Evolutionary conservation across 2,113 vertebrate species (phyloP), one percentile per base, ranked within the genome.

Genomic region (Eudyptes chrysolophus): DNA sequence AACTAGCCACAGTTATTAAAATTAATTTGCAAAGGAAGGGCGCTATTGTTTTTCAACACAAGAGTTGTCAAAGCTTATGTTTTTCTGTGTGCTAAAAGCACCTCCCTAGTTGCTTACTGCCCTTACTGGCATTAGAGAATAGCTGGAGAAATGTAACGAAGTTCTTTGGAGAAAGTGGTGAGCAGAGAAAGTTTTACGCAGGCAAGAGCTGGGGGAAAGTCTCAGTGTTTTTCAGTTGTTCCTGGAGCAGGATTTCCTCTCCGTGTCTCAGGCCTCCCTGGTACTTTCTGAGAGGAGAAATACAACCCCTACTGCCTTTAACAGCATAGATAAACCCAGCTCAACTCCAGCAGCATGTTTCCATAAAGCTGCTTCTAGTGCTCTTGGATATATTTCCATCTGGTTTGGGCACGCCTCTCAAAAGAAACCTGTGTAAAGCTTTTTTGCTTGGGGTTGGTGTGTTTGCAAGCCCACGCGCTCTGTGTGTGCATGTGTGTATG

Each of bases 1-100:
- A 98, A 98, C 94, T 98, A 97, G 96, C 86, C 97, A 97, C 90
- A 97, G 94, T 94, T 98, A 98, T 97, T 98, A 98, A 98, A 98
- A 98, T 97, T 97, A 97, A 98, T 98, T 98, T 97, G 83, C 96
- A 93, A 95, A 84, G 61, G 52, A 97, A 97, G 36, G 38, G 42
- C 48, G 7, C 78, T 92, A 92, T 97, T 98, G 89, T 98, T 95
- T 96, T 96, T 36, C 82, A 61, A 95, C 86, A 97, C 77, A 87
- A 54, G 75, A 90, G 74, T 24, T 96, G 81, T 97, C 94, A 96
- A 97, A 82, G 48, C 65, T 58, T 84, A 29, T 81, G 61, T 84
- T 93, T 92, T 69, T 27, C 57, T 55, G 51, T 74, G 57, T 51
- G 75, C 79, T 89, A 71, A 85, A 87, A 71, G 17, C 80, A 83